phyloP scores from a whole-genome alignment of 2,797 vertebrate species.

The Peromyscus attwateri region DNA sequence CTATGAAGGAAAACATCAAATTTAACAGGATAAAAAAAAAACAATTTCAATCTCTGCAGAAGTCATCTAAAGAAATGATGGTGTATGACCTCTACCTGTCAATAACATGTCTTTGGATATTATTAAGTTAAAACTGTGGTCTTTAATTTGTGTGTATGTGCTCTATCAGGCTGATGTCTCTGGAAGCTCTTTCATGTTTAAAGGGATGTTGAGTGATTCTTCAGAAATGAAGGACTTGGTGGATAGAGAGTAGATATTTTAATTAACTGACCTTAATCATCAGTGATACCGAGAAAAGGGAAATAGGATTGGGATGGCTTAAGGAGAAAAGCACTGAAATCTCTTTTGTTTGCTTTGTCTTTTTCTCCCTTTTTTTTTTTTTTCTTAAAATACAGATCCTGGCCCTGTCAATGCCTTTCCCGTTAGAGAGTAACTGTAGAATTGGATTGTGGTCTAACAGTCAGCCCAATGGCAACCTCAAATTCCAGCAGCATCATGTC shows the following conservation, averaged over 20 bases:
- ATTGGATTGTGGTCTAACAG: neutral
- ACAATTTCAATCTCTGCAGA: neutral
- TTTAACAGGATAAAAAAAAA: neutral
- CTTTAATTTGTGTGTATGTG: neutral
- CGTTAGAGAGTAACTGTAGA: neutral
- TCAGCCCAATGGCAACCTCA: conserved; percentile 67
- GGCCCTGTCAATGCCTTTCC: neutral
- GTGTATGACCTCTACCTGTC: neutral
- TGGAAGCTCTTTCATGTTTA: neutral
- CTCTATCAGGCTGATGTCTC: neutral
- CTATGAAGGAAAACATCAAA: neutral
- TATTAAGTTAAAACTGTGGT: neutral
- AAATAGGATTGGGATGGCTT: neutral
- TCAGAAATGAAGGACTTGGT: neutral
- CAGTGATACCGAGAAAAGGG: neutral
- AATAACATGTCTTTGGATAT: neutral
- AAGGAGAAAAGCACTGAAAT: neutral
- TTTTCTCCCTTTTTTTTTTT: neutral
- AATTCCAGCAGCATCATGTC: conserved; percentile 81
- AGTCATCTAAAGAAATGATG: fast-evolving
- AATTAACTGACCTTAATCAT: neutral
- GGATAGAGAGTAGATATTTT: neutral
- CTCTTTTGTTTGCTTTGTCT: neutral
- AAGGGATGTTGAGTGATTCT: neutral
- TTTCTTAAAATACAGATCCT: neutral